Evolutionary conservation across 2,113 vertebrate genomes (phyloP).

Genomic region (Chaetorhynchus papuensis): DNA sequence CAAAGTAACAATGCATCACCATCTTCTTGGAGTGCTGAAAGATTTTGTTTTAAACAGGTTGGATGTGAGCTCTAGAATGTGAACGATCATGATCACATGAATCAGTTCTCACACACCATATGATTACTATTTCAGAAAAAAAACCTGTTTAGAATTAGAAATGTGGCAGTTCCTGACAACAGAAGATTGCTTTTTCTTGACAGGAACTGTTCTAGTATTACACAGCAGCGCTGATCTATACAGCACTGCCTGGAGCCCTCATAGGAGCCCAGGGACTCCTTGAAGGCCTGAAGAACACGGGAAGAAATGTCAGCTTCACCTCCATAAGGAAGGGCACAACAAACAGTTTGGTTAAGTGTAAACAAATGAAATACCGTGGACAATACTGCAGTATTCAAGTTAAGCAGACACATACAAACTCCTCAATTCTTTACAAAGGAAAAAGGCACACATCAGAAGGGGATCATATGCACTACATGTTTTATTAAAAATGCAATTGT

Average conservation of each 20-base stretch:
- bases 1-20: background rate
- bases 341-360: background rate
- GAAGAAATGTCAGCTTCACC: background rate
- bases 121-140: background rate
- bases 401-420: background rate
- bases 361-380: background rate
- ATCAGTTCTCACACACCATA: background rate
- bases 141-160: background rate
- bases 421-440: background rate
- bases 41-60: background rate
- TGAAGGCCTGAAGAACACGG: rapidly evolving
- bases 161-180: background rate
- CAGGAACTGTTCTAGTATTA: background rate
- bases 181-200: background rate
- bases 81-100: background rate
- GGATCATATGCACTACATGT: background rate
- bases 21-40: background rate
- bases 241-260: background rate
- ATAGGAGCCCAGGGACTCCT: background rate
- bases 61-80: background rate
- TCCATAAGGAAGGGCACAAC: background rate
- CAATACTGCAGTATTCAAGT: background rate
- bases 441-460: background rate
- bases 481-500: background rate
- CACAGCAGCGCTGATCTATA: background rate